Evolutionary conservation across 1,140 invertebrate species (phyloP).

Genomic region (Nymphalis io): DNA sequence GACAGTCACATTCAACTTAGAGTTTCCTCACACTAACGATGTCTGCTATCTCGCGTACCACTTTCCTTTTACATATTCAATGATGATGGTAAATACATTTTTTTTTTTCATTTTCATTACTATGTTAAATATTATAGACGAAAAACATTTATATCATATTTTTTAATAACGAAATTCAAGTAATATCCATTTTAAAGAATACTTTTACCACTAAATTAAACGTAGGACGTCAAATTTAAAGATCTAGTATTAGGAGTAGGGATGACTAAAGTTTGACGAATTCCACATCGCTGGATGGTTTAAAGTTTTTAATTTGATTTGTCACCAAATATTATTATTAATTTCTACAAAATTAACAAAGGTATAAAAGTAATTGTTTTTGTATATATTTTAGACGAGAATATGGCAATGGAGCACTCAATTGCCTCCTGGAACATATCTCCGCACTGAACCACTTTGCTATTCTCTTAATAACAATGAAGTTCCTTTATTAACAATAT

Average conservation of each 20-base stretch:
- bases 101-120: not conserved
- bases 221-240: too few relatives aligned
- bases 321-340: too few relatives aligned
- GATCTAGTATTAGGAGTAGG: too few relatives aligned
- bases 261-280: too few relatives aligned
- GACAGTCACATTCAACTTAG: slow-evolving; percentile 91
- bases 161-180: too few relatives aligned
- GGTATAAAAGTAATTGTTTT: not conserved
- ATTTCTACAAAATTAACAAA: too few relatives aligned
- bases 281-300: too few relatives aligned
- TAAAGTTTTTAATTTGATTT: too few relatives aligned
- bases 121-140: not conserved
- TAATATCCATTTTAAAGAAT: too few relatives aligned
- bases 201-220: too few relatives aligned
- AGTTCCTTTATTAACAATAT: slow-evolving; percentile 91
- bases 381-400: slow-evolving; percentile 80
- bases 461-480: slow-evolving; percentile 88
- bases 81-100: slow-evolving; percentile 82
- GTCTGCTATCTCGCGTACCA: slow-evolving; percentile 95
- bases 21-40: slow-evolving; percentile 89
- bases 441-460: slow-evolving; percentile 86
- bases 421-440: slow-evolving; percentile 73
- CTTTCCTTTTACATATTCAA: slow-evolving; percentile 93
- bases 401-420: slow-evolving; percentile 83
- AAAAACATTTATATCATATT: too few relatives aligned